Base-by-base conservation (phyloP, 2,888 invertebrate genomes). In the Flexamia atlantica region DNA sequence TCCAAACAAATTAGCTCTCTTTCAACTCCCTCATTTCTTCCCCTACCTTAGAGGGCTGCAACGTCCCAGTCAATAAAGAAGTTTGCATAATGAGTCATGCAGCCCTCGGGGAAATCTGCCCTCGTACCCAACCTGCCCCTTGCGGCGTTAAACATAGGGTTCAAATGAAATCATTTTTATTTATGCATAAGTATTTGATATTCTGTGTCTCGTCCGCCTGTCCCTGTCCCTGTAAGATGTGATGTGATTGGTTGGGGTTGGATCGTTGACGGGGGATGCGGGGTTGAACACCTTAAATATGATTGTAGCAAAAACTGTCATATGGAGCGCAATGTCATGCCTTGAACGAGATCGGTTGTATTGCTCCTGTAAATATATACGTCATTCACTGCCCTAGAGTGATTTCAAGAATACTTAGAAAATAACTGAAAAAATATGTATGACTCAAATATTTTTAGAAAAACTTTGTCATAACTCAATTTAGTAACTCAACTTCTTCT, bases 101-200 rank as follows among this genome's bases (percentile, higher is more conserved):
- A 1, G 20, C 76, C 76, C 46, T 36, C 20, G n/a, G 76, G 76
- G 76, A 76, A 76, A 76, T 76, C 50, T 50, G 12, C 46, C 40
- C 40, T 42, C 14, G 72, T n/a, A 70, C 32, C 28, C 76, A n/a
- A 42, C 72, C 28, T n/a, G 28, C 76, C 46, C 76, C 76, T 42
- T 14, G n/a, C 50, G 50, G 50, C 25, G 46, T 46, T 42, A 76
- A 76, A 76, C 76, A 76, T 76, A 76, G 76, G 76, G 76, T 76
- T 76, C 50, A 25, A 76, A 76, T 76, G 46, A 76, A 76, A 76
- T 76, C 76, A 76, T 76, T 76, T 76, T 76, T 76, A 76, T 76
- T 76, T 76, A 76, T 76, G 76, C 76, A 76, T 76, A 36, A 76
- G 40, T 76, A 36, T 28, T 76, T 72, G 46, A 50, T 76, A 76